Percentiles rank a stretch among this genome's conserved stretches.
These are phyloP conservation scores for Mixornis gularis DNA, from an alignment of 2,113 vertebrate species.

Conservation along the genomic window DNA sequence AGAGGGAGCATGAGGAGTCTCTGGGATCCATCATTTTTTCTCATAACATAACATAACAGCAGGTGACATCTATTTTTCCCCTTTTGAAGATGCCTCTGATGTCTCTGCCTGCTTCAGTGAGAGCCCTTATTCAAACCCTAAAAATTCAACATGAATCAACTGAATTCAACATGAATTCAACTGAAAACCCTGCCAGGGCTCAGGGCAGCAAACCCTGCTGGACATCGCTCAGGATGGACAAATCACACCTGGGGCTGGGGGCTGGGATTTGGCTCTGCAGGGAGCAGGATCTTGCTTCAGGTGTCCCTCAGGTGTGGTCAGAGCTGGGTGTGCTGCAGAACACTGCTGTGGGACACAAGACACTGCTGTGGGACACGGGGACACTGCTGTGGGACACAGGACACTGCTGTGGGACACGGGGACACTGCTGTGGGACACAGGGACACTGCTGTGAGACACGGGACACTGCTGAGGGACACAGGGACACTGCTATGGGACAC, in stretches of 20 bases:
- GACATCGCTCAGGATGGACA: accelerated
- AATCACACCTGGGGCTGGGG: background rate
- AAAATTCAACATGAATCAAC: background rate
- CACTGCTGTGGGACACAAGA: too few species aligned
- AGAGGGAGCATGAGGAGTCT: background rate
- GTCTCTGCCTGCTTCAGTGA: background rate
- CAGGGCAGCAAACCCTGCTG: background rate
- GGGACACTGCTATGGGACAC: background rate
- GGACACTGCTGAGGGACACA: too few species aligned
- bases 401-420: background rate
- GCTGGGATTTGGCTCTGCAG: background rate
- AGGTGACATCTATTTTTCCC: background rate
- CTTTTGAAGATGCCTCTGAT: background rate
- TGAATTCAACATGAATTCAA: too few species aligned
- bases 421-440: background rate
- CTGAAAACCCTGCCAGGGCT: background rate
- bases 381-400: background rate
- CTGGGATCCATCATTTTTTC: background rate
- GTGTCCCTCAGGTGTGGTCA: background rate
- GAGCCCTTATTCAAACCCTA: background rate
- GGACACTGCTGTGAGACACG: background rate
- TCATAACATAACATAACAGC: background rate
- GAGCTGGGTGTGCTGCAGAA: accelerated
- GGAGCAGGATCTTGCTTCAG: background rate
- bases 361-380: accelerated